Percentiles rank a stretch among this genome's conserved stretches.
Conservation (phyloP, 2,113 vertebrate species). For the Rhombomys opimus region DNA sequence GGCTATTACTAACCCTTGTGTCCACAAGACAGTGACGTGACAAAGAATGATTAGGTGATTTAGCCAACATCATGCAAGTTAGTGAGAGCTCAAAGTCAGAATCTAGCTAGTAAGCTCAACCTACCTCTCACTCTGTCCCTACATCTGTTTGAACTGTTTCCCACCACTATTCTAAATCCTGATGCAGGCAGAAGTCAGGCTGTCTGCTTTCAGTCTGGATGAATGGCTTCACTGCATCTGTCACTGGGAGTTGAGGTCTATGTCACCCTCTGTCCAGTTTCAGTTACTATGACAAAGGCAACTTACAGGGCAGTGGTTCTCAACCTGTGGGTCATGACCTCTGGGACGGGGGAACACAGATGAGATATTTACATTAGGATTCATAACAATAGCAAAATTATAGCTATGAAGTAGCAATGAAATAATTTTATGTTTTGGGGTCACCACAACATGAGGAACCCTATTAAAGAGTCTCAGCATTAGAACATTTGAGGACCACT, state of each 20-base stretch:
- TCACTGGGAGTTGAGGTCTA: neutral
- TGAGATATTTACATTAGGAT: neutral
- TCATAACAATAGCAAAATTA: neutral
- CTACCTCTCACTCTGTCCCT: neutral
- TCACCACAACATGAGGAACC: neutral
- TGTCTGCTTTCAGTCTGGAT: neutral
- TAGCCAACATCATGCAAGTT: neutral
- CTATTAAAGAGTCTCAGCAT: neutral
- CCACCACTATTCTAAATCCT: neutral
- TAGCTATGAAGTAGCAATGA: neutral
- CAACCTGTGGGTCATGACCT: neutral
- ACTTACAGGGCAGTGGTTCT: neutral
- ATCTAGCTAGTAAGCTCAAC: neutral
- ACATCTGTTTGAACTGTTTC: neutral
- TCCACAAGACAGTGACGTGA: constrained; percentile 18
- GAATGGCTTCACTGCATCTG: too few species aligned
- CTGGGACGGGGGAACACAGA: neutral
- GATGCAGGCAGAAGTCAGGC: neutral
- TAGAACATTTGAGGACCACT: neutral
- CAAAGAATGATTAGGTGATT: neutral
- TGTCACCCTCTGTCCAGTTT: neutral
- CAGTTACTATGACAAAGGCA: neutral
- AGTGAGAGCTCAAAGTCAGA: neutral
- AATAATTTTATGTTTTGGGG: neutral
- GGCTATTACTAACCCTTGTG: neutral